A percentile compares a stretch with the other conserved stretches of the same genome.
These are phyloP conservation scores for Reticulitermes speratus DNA, from an alignment of 1,140 invertebrate genomes.

Conservation along the genomic window DNA sequence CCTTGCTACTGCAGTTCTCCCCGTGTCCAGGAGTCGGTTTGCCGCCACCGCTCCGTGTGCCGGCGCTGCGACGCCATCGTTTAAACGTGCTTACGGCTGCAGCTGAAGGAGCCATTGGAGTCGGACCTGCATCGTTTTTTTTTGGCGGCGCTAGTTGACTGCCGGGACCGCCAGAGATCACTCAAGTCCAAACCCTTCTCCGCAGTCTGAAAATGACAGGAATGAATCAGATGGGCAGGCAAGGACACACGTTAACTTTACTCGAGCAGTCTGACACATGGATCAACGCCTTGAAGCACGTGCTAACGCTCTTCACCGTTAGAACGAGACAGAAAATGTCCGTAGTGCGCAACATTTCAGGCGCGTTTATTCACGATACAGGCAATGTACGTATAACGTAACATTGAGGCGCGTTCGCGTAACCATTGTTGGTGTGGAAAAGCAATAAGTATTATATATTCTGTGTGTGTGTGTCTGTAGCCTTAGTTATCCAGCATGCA, in stretches of 20 bases:
- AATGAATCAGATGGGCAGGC: background rate
- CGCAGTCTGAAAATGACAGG: conserved; percentile 41
- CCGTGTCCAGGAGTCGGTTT: background rate
- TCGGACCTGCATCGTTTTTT: background rate
- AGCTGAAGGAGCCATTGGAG: conserved; percentile 36
- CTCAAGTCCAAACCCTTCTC: conserved; percentile 45
- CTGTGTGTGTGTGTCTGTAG: too few relatives aligned
- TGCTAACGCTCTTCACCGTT: background rate
- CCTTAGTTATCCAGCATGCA: too few relatives aligned
- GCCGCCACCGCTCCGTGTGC: conserved; percentile 34
- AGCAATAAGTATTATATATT: too few relatives aligned
- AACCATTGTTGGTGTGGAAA: too few relatives aligned
- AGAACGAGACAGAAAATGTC: background rate
- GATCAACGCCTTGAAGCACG: background rate
- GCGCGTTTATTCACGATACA: too few relatives aligned
- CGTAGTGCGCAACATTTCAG: background rate
- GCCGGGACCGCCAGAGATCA: conserved; percentile 42
- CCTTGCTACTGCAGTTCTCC: conserved; percentile 28
- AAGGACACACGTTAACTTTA: background rate
- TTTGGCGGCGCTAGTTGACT: conserved; percentile 14
- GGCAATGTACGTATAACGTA: too few relatives aligned
- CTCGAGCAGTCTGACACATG: background rate
- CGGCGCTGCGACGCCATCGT: conserved; percentile 42
- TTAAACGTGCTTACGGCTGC: conserved; percentile 42
- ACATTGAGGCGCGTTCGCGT: too few relatives aligned